Evolutionary conservation across 2,888 invertebrate species (phyloP).

Genomic region (Ochropacha duplaris): DNA sequence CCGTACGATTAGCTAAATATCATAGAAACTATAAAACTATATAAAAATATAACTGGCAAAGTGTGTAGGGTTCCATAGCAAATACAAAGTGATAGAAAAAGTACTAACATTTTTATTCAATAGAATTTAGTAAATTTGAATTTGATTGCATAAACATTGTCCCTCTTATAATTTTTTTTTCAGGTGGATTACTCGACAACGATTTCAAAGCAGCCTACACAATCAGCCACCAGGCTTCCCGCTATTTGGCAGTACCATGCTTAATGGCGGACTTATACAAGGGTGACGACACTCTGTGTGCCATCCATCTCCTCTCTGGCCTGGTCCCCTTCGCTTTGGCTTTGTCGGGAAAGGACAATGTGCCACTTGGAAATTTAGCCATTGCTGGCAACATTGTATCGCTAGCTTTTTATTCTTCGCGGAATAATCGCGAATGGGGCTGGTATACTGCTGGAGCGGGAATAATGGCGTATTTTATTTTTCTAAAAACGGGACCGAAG

Average conservation of each 20-base stretch:
- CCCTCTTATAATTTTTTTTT: slow-evolving; percentile 25
- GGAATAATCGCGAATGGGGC: slow-evolving; percentile 52
- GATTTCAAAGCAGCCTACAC: slow-evolving; percentile 52
- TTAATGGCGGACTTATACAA: slow-evolving; percentile 64
- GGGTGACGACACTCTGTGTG: slow-evolving; percentile 38
- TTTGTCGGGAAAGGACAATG: slow-evolving; percentile 51
- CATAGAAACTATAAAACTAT: too few relatives aligned
- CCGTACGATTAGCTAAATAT: too few relatives aligned
- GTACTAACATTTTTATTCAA: too few relatives aligned
- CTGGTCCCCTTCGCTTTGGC: slow-evolving; percentile 60
- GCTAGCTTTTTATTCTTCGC: slow-evolving; percentile 47
- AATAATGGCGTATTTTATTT: slow-evolving; percentile 53
- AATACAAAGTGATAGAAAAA: too few relatives aligned
- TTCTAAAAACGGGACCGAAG: slow-evolving; percentile 37
- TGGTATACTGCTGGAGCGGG: slow-evolving; percentile 64
- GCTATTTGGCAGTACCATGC: slow-evolving; percentile 64
- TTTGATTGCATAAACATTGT: too few relatives aligned
- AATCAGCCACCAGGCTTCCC: slow-evolving; percentile 53
- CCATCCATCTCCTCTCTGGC: slow-evolving; percentile 59
- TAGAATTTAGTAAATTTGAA: too few relatives aligned
- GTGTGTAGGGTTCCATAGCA: too few relatives aligned
- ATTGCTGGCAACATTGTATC: slow-evolving; percentile 62
- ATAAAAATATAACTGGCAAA: too few relatives aligned
- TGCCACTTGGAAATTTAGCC: slow-evolving; percentile 49
- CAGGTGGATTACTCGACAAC: slow-evolving; percentile 53